Evolutionary conservation across 2,113 vertebrate genomes (phyloP).

Genomic region (Upupa epops): DNA sequence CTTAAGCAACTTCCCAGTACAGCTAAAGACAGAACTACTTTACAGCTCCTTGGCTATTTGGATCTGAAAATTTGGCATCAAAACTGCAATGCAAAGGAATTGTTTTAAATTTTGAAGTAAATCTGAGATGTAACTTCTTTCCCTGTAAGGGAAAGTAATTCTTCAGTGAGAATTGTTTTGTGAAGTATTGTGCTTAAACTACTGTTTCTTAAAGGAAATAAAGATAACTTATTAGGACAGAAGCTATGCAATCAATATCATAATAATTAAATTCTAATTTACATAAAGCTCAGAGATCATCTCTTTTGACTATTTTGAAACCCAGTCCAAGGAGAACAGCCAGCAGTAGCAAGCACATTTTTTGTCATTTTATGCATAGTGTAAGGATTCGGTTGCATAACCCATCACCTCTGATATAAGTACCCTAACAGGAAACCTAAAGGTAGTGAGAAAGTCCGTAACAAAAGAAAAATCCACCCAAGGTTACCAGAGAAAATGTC

Average conservation of each 20-base stretch:
- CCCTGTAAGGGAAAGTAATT: neutral
- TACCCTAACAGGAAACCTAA: too few relatives aligned
- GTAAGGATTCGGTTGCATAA: too few relatives aligned
- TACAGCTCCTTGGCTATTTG: neutral
- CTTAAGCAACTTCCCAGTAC: neutral
- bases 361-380: too few relatives aligned
- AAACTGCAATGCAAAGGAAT: neutral
- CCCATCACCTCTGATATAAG: too few relatives aligned
- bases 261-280: neutral
- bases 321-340: too few relatives aligned
- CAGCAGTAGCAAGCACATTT: too few relatives aligned
- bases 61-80: neutral
- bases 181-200: neutral
- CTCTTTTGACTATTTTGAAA: neutral
- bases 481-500: too few relatives aligned
- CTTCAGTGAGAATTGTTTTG: neutral
- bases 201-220: neutral
- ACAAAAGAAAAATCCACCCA: too few relatives aligned
- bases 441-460: too few relatives aligned
- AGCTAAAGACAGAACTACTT: neutral
- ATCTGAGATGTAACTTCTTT: neutral
- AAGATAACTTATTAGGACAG: neutral
- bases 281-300: neutral
- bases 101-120: neutral
- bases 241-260: rapidly evolving